phyloP scores from a whole-genome alignment of 2,113 vertebrate species.

The Calyptomena viridis region DNA sequence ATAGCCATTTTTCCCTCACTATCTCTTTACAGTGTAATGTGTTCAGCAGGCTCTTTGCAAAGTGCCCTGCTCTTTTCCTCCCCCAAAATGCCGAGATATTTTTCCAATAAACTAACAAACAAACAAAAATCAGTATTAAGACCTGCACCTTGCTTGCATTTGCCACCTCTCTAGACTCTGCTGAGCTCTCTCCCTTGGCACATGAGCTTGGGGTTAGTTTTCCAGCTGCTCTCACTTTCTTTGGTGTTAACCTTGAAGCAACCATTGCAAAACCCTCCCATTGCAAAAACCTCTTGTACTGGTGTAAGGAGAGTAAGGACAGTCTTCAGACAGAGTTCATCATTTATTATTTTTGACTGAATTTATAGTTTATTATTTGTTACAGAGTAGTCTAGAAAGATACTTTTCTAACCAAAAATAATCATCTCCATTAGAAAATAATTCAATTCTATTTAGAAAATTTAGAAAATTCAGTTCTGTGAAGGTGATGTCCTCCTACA shows the following conservation, averaged over 20 bases:
- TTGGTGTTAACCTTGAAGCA: neutral
- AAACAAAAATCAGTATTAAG: neutral
- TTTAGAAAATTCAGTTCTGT: neutral
- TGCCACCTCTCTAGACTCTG: neutral
- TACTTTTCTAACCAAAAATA: neutral
- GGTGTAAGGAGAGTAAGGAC: neutral
- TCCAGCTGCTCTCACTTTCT: neutral
- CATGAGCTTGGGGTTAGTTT: neutral
- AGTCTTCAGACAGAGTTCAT: neutral
- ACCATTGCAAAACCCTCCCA: neutral
- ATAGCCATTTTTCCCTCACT: neutral
- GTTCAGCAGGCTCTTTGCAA: neutral
- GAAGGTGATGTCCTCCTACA: neutral
- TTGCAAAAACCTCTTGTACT: neutral
- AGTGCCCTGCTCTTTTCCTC: neutral
- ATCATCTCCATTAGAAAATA: neutral
- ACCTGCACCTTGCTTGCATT: neutral
- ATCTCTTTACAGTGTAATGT: neutral
- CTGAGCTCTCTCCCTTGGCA: neutral
- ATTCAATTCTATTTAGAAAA: rapidly evolving
- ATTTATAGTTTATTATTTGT: neutral
- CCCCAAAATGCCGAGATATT: neutral
- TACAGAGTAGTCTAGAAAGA: neutral
- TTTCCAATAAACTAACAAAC: neutral
- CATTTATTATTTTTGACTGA: neutral